phyloP scores from a whole-genome alignment of 2,888 invertebrate genomes.

The Spisula solida region DNA sequence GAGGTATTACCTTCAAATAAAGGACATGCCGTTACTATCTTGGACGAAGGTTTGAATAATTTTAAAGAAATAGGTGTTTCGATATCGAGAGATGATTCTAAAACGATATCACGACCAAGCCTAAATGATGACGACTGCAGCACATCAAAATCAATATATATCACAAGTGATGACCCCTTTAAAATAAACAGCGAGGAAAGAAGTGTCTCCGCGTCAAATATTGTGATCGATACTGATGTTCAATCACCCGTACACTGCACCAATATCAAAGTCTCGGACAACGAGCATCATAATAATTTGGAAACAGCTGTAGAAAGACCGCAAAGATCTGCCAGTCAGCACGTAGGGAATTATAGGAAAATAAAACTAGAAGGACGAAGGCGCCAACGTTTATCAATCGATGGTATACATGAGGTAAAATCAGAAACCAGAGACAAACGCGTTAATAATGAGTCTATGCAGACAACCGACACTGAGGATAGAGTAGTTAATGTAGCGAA shows the following conservation, averaged over 20 bases:
- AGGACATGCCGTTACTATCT: not conserved
- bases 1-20: not conserved
- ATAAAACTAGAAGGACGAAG: constrained; percentile 41
- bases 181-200: not conserved
- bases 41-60: not conserved
- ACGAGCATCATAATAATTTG: not conserved
- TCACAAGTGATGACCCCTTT: not conserved
- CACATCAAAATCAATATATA: not conserved
- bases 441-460: not conserved
- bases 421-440: not conserved
- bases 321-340: not conserved
- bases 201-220: constrained; percentile 35
- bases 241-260: not conserved
- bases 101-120: not conserved
- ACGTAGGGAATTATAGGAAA: constrained; percentile 11
- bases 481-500: not conserved
- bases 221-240: not conserved
- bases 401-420: not conserved
- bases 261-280: not conserved
- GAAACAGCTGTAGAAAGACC: not conserved
- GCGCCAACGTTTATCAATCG: constrained; percentile 35
- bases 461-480: not conserved
- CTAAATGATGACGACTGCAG: not conserved
- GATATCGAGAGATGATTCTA: not conserved
- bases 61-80: not conserved